phyloP scores from a whole-genome alignment of 2,797 vertebrate genomes.

The Darevskia nairensis region DNA sequence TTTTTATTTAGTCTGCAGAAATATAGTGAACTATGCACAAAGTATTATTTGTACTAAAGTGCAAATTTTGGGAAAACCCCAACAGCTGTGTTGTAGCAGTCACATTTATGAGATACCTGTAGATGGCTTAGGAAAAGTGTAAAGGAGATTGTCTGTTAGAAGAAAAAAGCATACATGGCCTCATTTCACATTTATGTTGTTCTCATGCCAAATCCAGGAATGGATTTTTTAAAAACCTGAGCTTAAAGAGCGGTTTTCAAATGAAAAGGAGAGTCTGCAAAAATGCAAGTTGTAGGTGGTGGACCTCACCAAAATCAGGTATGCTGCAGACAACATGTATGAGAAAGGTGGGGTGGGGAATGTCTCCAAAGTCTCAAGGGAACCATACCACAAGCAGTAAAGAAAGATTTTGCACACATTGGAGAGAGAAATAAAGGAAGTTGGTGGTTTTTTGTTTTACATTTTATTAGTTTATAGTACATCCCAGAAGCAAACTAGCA shows the following conservation, averaged over 20 bases:
- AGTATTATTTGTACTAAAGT: background rate
- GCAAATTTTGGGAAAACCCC: background rate
- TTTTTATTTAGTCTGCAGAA: background rate
- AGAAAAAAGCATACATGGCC: background rate
- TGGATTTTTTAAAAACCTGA: too few relatives aligned
- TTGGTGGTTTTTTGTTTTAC: too few relatives aligned
- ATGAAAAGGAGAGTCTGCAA: background rate
- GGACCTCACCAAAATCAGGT: background rate
- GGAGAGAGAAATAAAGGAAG: background rate
- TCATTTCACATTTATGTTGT: background rate
- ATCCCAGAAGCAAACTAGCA: background rate
- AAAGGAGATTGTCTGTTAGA: background rate
- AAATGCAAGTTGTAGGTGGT: background rate
- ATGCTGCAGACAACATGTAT: background rate
- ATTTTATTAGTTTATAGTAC: conserved; percentile 7
- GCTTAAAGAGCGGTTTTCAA: background rate
- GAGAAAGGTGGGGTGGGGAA: too few relatives aligned
- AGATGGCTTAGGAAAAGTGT: background rate
- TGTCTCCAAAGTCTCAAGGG: background rate
- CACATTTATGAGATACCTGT: background rate
- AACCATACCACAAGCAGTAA: background rate
- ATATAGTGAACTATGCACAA: background rate
- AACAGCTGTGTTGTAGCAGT: background rate
- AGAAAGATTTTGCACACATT: background rate
- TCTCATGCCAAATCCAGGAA: background rate